Evolutionary conservation across 2,888 invertebrate species (phyloP).

Genomic region (Noctuana brunneofusca): DNA sequence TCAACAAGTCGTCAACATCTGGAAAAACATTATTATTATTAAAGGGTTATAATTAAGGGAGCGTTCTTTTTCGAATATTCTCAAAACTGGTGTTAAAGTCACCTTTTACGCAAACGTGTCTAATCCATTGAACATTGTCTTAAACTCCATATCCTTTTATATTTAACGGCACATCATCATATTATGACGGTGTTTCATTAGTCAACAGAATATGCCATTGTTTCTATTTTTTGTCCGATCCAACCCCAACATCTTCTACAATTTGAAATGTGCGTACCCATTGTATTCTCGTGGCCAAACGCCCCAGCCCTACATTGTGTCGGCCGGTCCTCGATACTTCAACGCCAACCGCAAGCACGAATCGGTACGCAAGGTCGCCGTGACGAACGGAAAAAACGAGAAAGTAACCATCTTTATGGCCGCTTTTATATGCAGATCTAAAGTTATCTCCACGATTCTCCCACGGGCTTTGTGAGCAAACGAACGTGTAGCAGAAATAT

Average conservation of each 20-base stretch:
- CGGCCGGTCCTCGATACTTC: constrained; percentile 1
- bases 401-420: constrained; percentile 42
- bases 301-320: constrained; percentile 19
- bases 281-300: constrained; percentile 28
- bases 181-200: neutral
- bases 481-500: constrained; percentile 10
- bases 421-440: constrained; percentile 53
- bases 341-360: constrained; percentile 22
- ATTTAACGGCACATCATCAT: neutral
- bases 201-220: neutral
- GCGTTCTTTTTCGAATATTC: too few species aligned
- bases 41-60: too few species aligned
- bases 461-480: constrained; percentile 47
- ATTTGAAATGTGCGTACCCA: constrained; percentile 8
- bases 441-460: constrained; percentile 52
- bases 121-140: too few species aligned
- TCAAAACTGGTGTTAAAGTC: too few species aligned
- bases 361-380: constrained; percentile 30
- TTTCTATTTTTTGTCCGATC: neutral
- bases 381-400: constrained; percentile 34
- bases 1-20: too few species aligned
- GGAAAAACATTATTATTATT: too few species aligned
- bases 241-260: neutral
- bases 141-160: neutral
- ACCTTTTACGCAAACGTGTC: too few species aligned